Conservation (phyloP, 2,797 vertebrate genomes). For the Percopsis omiscomaycus region DNA sequence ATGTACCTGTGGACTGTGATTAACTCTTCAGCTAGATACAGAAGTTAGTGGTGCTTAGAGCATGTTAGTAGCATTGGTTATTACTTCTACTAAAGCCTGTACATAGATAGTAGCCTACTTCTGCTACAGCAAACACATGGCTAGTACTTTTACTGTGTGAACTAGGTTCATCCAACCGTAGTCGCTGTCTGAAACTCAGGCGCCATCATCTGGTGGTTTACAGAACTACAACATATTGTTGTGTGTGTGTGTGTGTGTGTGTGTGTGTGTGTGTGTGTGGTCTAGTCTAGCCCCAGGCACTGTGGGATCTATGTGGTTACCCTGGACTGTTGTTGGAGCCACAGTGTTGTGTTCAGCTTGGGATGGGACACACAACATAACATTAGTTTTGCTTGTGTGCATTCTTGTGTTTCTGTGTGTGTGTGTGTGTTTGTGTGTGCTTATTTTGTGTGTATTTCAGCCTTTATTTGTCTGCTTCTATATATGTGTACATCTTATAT, state of each 20-base stretch:
- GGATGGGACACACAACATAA: conserved; percentile 23
- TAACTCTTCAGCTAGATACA: too few species aligned
- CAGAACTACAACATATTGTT: conserved; percentile 42
- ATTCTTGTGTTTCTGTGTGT: neutral
- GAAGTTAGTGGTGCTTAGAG: too few species aligned
- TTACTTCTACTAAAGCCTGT: too few species aligned
- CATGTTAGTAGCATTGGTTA: too few species aligned
- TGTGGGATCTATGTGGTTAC: conserved; percentile 43
- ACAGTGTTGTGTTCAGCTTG: conserved; percentile 22
- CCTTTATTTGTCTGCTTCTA: too few species aligned
- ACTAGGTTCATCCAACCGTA: neutral
- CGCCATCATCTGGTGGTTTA: conserved; percentile 68
- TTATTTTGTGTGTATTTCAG: neutral
- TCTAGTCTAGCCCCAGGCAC: conserved; percentile 33
- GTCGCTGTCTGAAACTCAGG: conserved; percentile 49
- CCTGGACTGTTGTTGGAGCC: conserved; percentile 53
- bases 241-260: conserved; percentile 16
- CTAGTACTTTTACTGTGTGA: neutral
- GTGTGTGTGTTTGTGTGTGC: conserved; percentile 5
- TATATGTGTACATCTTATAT: too few species aligned
- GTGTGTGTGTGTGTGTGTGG: conserved; percentile 2
- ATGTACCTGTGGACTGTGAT: too few species aligned
- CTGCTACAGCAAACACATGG: neutral
- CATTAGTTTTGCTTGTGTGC: conserved; percentile 39
- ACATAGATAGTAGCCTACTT: too few species aligned